Evolutionary conservation across 2,113 vertebrate species (phyloP).

Genomic region (Raja brachyura): DNA sequence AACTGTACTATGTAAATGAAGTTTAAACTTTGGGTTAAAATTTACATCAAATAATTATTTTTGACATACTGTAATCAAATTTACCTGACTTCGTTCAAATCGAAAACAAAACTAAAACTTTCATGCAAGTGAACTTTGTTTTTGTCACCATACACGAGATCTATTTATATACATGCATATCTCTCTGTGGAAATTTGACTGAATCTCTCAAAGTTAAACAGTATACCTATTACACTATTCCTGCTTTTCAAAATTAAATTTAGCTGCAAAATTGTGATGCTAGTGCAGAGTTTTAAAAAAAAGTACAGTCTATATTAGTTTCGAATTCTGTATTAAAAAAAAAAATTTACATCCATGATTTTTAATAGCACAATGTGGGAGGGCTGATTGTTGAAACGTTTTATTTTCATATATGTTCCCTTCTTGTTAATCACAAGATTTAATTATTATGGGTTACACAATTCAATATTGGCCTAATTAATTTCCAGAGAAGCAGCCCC

Average conservation of each 20-base stretch:
- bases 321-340: not conserved
- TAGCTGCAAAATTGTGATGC: not conserved
- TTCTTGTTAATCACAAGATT: not conserved
- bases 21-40: not conserved
- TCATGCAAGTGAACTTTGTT: not conserved
- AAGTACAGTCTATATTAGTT: not conserved
- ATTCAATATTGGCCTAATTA: not conserved
- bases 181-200: not conserved
- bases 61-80: too few species aligned
- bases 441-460: not conserved
- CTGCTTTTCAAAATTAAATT: not conserved
- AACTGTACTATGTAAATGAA: not conserved
- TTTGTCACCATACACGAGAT: not conserved
- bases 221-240: not conserved
- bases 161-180: not conserved
- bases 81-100: not conserved
- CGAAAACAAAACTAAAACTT: not conserved
- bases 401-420: not conserved
- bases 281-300: not conserved
- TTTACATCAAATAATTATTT: too few species aligned
- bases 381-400: not conserved
- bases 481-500: slow-evolving; percentile 42
- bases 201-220: not conserved
- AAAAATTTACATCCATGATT: not conserved
- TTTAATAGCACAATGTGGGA: not conserved